Evolutionary conservation across 1,140 invertebrate species (phyloP).

Genomic region (Neelides sp.): DNA sequence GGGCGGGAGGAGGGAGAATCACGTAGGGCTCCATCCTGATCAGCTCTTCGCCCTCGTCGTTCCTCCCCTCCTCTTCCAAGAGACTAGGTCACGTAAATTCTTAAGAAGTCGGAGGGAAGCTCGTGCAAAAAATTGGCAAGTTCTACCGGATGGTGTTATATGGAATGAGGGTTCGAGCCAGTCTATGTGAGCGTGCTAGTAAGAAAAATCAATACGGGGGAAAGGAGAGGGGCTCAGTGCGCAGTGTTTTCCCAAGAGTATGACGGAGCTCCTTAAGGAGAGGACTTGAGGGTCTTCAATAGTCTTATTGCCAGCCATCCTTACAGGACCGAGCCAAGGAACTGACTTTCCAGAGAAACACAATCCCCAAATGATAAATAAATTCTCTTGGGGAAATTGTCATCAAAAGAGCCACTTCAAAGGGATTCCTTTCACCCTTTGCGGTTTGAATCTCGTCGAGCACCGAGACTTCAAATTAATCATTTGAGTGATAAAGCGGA

Average conservation of each 20-base stretch:
- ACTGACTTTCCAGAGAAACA: too few relatives aligned
- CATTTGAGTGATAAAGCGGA: too few relatives aligned
- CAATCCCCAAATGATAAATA: too few relatives aligned
- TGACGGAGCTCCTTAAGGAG: slow-evolving; percentile 10
- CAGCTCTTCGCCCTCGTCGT: not conserved
- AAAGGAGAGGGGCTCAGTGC: slow-evolving; percentile 26
- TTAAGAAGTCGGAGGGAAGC: slow-evolving; percentile 14
- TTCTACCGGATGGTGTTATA: slow-evolving; percentile 20
- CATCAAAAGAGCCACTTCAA: too few relatives aligned
- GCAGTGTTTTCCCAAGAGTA: slow-evolving; percentile 27
- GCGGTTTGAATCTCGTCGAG: too few relatives aligned
- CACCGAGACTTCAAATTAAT: too few relatives aligned
- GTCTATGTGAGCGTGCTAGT: slow-evolving; percentile 21
- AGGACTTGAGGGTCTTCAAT: not conserved
- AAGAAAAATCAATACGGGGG: slow-evolving; percentile 28
- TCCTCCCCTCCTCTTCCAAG: slow-evolving; percentile 1
- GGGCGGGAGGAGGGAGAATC: too few relatives aligned
- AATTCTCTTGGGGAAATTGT: too few relatives aligned
- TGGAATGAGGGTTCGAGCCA: too few relatives aligned
- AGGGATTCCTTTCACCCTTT: too few relatives aligned
- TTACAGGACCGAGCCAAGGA: not conserved
- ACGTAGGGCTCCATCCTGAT: too few relatives aligned
- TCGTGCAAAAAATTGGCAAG: slow-evolving; percentile 25
- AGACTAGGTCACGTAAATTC: slow-evolving; percentile 23
- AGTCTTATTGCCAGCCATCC: not conserved